Evolutionary conservation across 2,888 invertebrate genomes (phyloP).

Genomic region (Psylliodes chrysocephalus): DNA sequence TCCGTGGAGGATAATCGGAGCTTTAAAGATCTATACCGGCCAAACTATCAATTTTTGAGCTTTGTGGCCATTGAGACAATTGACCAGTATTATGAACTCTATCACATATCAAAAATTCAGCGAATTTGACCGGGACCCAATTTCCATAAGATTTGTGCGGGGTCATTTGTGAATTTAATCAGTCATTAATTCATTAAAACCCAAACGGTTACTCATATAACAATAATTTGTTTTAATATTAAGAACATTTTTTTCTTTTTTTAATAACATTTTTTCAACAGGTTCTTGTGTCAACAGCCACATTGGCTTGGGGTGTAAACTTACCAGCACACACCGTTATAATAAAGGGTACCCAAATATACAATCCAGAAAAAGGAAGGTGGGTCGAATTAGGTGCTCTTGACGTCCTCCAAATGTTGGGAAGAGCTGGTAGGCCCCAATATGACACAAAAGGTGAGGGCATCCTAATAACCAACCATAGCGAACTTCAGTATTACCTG

Average conservation of each 20-base stretch:
- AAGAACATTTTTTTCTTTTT: not conserved
- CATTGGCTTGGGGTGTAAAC: slow-evolving; percentile 99
- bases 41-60: too few species aligned
- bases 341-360: slow-evolving; percentile 95
- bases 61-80: too few species aligned
- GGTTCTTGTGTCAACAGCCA: slow-evolving; percentile 97
- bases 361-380: slow-evolving; percentile 97
- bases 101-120: too few species aligned
- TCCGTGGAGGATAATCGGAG: too few species aligned
- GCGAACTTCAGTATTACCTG: slow-evolving; percentile 97
- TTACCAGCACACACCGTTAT: slow-evolving; percentile 98
- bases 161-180: too few species aligned
- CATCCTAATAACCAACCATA: slow-evolving; percentile 98
- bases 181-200: too few species aligned
- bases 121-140: too few species aligned
- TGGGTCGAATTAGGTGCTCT: slow-evolving; percentile 98
- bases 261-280: slow-evolving; percentile 66
- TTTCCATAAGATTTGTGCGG: too few species aligned
- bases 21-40: too few species aligned
- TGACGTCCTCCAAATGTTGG: slow-evolving; percentile 98
- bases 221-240: too few species aligned
- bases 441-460: slow-evolving; percentile 98
- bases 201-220: too few species aligned
- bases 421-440: slow-evolving; percentile 97
- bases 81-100: too few species aligned